Percentiles rank a stretch among this genome's conserved stretches.
Evolutionary conservation across 2,113 vertebrate species (phyloP).

Genomic region (Poicephalus meyeri): DNA sequence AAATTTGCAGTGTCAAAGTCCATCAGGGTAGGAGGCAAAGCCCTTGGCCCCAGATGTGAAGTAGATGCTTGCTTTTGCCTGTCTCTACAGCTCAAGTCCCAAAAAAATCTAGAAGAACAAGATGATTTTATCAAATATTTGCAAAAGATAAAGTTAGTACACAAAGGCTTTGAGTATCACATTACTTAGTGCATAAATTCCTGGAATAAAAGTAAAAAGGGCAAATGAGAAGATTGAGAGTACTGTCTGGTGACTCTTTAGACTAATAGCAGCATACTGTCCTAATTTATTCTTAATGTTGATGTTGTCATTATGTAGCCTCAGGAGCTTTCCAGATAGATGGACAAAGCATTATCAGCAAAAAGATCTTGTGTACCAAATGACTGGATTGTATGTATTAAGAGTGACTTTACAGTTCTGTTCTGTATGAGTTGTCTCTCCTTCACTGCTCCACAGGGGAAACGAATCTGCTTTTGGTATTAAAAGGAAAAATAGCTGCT

Average conservation of each 20-base stretch:
- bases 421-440: not conserved
- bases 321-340: not conserved
- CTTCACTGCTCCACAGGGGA: not conserved
- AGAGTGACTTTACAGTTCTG: not conserved
- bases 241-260: not conserved
- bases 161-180: not conserved
- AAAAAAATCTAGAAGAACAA: not conserved
- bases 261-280: not conserved
- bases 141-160: not conserved
- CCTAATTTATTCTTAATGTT: not conserved
- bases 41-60: not conserved
- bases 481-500: not conserved
- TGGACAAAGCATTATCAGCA: not conserved
- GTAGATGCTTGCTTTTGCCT: not conserved
- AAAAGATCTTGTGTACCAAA: too few species aligned
- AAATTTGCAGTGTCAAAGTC: not conserved
- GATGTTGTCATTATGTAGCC: not conserved
- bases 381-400: fast-evolving
- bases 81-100: not conserved
- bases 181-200: not conserved
- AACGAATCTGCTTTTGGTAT: not conserved
- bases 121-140: not conserved
- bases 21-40: not conserved
- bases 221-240: not conserved
- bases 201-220: not conserved